Evolutionary conservation across 2,113 vertebrate species (phyloP), one percentile per base, ranked within the genome.

Genomic region (Uria lomvia): DNA sequence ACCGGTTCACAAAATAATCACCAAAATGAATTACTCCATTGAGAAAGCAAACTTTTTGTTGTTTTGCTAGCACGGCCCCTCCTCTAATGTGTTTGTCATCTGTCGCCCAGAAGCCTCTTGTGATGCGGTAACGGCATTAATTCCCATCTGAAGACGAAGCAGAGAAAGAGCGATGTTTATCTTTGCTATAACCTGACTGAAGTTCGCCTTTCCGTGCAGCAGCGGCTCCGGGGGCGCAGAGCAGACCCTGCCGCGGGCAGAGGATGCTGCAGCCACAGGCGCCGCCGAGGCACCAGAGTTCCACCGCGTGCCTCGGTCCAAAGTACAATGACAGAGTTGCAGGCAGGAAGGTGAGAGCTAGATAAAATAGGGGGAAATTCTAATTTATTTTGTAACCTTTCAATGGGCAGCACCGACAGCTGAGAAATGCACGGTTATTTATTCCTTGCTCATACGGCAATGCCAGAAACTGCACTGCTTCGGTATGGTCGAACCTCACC

Each of bases 251-350:
- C 72, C 5, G 0, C 0, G 5, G 49, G 58, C 19, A 80, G 68
- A 45, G 58, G 90, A 34, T 15, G 56, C 52, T 13, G 1, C 30
- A 9, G 6, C 42, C 18, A 2, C 81, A 6, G 40, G 3, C 1
- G 0, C 19, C 14, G 21, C 47, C 36, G 3, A 2, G 73, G 59
- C 86, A 17, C 29, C 1, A 5, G 16, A 26, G 63, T 0, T 36
- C 65, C 4, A 2, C 21, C 43, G 0, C 2, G 8, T 8, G 4
- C 34, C 79, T 10, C 2, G 67, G 2, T 2, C 76, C 78, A 11
- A 83, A 85, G 2, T 3, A 23, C 3, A 13, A 0, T 1, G 14
- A 2, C 29, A 15, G 52, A 65, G 49, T 9, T 34, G 63, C 22
- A 2, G 49, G 91, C 22, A 38, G 56, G 18, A 19, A 4, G 40